A percentile compares a stretch with the other conserved stretches of the same genome.
phyloP scores from a whole-genome alignment of 2,113 vertebrate species.

The Aphyosemion australe region DNA sequence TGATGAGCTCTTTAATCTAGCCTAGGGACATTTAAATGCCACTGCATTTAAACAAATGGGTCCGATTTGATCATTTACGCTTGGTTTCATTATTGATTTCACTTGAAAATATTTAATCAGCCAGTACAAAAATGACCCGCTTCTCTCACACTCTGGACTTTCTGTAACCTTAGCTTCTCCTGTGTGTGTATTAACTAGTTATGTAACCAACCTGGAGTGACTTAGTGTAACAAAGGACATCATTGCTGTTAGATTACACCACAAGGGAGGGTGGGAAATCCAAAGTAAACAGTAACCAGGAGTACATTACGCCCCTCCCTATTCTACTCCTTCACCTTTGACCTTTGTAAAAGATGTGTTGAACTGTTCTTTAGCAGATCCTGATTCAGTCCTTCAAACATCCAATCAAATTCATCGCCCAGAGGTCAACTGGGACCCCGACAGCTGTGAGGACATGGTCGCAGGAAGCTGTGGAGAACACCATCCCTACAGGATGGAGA shows the following conservation, averaged over 20 bases:
- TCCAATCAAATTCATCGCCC: background rate
- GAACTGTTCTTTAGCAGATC: background rate
- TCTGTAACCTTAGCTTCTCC: conserved; percentile 15
- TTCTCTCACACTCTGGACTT: background rate
- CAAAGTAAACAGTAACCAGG: conserved; percentile 41
- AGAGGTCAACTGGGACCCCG: background rate
- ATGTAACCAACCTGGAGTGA: conserved; percentile 32
- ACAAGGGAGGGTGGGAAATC: background rate
- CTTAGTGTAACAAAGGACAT: conserved; percentile 6
- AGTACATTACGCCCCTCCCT: no score
- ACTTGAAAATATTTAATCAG: no score
- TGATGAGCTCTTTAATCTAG: no score
- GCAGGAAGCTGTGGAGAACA: background rate
- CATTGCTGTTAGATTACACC: background rate
- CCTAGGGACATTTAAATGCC: no score
- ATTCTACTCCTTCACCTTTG: no score
- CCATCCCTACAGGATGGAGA: background rate
- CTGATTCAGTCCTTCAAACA: no score
- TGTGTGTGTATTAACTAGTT: conserved; percentile 27
- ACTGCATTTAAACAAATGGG: no score
- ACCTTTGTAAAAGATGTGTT: no score
- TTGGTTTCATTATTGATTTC: no score
- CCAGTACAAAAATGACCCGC: no score
- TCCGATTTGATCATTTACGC: no score
- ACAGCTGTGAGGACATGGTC: no score